Base-by-base conservation (phyloP, 53 echinoderm and acorn worm genomes). In the Pentamera pediparva region DNA sequence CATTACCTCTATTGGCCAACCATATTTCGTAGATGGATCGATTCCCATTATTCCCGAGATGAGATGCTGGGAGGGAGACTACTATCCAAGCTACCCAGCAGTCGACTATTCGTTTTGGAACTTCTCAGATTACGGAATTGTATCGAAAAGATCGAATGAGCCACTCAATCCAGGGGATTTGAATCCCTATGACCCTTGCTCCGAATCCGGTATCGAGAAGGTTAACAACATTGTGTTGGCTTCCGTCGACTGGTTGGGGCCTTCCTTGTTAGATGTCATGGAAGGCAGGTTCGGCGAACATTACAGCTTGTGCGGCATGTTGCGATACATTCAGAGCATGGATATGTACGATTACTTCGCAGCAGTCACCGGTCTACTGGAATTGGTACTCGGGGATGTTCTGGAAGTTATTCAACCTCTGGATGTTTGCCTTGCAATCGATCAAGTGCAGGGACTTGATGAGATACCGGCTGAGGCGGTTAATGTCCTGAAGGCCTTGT, bases 221-320 rank as follows among this genome's bases (percentile, higher is more conserved):
- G 11, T 67, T 30, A 67, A 67, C 29, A 67, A 67, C 27, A 47
- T 67, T 26, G 4, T 67, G 0, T 67, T 67, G 40, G 43, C 41
- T 18, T 3, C 29, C 24, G 27, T 67, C 25, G 67, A 67, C 30
- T 41, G 41, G 41, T 25, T 67, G 8, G 67, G 67, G 40, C 67
- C 67, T 27, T 67, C 67, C 11, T 26, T 47, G 4, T 43, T n/a
- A n/a, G n/a, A n/a, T n/a, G n/a, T n/a, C n/a, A n/a, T n/a, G n/a
- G n/a, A n/a, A n/a, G n/a, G n/a, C n/a, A n/a, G n/a, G n/a, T n/a
- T n/a, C n/a, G n/a, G n/a, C n/a, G n/a, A n/a, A n/a, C n/a, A n/a
- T n/a, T n/a, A n/a, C n/a, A n/a, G 67, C 29, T n/a, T 29, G 1
- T 67, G 67, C 45, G 27, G 45, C 17, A 47, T 67, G 11, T 3